Evolutionary conservation across 2,113 vertebrate species (phyloP), one percentile per base, ranked within the genome.

Genomic region (Chaetops frenatus): DNA sequence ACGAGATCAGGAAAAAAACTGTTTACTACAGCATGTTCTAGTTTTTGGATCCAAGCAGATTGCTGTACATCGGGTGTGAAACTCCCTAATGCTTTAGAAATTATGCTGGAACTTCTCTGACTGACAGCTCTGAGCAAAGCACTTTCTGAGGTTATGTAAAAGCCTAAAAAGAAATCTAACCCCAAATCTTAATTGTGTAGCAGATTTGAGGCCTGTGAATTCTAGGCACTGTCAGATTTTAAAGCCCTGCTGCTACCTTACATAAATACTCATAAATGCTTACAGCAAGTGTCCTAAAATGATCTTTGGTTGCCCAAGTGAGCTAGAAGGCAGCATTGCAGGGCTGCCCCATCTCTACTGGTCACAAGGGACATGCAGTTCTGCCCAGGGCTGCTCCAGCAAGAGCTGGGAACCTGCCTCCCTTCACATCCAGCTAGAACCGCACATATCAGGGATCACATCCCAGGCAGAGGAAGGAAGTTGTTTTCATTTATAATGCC

Each of bases 41-140:
- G 64, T 91, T 91, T 83, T 89, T 12, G 8, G 38, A 92, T 95
- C 81, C 88, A 94, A 97, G 92, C 86, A 82, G 88, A 96, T 90
- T 88, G 86, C 79, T 70, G 56, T 96, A 77, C 51, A 84, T 88
- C 87, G 88, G 71, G 92, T 96, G 83, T 91, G 70, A 90, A 94
- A 88, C 45, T 92, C 83, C 69, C 61, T 87, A 90, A 91, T 94
- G 90, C 90, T 95, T 96, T 60, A 88, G 62, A 83, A 94, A 84
- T 88, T 81, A 88, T 96, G 82, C 61, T 85, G 81, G 86, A 90
- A 92, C 45, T 29, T 72, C 79, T 82, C 23, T 85, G 86, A 92
- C 69, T 97, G 96, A 96, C 62, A 90, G 93, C 89, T 88, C 76
- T 54, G 65, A 86, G 56, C n/a, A 91, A 79, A 77, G n/a, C 81